These are phyloP conservation scores for Monoplex corrugatus DNA, from an alignment of 2,888 invertebrate species.

Conservation along the genomic window DNA sequence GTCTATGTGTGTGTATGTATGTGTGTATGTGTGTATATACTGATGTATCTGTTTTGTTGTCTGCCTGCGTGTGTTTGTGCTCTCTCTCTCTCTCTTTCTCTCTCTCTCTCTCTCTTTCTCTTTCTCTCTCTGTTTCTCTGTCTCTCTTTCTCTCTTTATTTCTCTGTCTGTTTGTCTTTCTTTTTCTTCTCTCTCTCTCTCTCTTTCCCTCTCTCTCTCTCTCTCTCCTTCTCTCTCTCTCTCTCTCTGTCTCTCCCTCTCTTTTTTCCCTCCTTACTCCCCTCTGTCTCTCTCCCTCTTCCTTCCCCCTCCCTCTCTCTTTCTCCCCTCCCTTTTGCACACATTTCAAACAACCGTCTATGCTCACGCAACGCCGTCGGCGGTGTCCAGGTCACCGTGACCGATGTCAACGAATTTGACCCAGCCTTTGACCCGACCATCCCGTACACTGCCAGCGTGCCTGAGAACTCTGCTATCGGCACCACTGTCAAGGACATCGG, in stretches of 20 bases:
- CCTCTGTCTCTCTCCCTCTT: not conserved
- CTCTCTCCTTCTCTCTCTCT: not conserved
- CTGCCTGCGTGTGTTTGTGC: not conserved
- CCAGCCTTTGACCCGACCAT: slow-evolving; percentile 79
- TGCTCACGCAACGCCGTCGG: not conserved
- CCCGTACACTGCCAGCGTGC: slow-evolving; percentile 54
- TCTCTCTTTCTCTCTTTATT: not conserved
- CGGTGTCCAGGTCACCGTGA: slow-evolving; percentile 54
- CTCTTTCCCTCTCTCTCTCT: not conserved
- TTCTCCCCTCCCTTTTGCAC: not conserved
- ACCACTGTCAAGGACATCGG: slow-evolving; percentile 61
- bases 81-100: no score
- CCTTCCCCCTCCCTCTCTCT: not conserved
- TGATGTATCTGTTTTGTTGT: not conserved
- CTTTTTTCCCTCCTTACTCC: not conserved
- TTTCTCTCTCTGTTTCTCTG: not conserved
- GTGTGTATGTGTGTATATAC: not conserved
- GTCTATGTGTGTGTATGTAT: slow-evolving; percentile 4
- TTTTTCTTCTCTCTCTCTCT: not conserved
- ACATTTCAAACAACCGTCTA: not conserved
- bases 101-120: not conserved
- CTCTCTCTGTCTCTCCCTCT: not conserved
- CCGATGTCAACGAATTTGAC: slow-evolving; percentile 65
- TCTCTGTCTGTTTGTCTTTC: not conserved
- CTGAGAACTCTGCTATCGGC: slow-evolving; percentile 61